Conservation (phyloP, 2,888 invertebrate species). For the Chrysopilus asiliformis region DNA sequence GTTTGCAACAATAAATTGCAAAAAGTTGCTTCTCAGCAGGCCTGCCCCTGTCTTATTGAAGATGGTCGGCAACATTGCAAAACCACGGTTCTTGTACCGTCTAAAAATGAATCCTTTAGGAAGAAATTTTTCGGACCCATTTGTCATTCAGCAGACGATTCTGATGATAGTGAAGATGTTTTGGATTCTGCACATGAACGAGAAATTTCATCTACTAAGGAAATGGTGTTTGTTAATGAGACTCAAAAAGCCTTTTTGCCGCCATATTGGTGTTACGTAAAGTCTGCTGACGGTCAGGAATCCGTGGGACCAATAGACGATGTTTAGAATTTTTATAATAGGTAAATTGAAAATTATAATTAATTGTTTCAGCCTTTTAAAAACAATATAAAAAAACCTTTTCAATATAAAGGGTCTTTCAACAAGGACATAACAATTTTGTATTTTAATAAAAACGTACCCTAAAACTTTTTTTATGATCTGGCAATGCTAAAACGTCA, state of each 20-base stretch:
- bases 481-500: too few relatives aligned
- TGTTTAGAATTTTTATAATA: constrained; percentile 15
- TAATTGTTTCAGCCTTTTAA: too few relatives aligned
- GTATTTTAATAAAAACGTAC: too few relatives aligned
- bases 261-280: constrained; percentile 17
- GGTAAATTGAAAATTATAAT: constrained; percentile 4
- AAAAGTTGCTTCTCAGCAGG: neutral
- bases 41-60: neutral
- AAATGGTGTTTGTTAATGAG: constrained; percentile 14
- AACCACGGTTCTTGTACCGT: neutral
- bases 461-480: too few relatives aligned
- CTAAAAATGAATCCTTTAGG: neutral
- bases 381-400: too few relatives aligned
- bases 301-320: constrained; percentile 18
- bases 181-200: constrained; percentile 6
- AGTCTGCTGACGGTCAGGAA: constrained; percentile 17
- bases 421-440: too few relatives aligned
- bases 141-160: neutral
- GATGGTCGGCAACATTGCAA: neutral
- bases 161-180: constrained; percentile 9
- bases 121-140: too few relatives aligned
- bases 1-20: neutral
- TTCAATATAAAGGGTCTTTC: too few relatives aligned
- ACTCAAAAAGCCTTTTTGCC: constrained; percentile 11
- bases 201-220: constrained; percentile 8